Conservation (phyloP, 2,797 vertebrate species). For the Furcifer pardalis region DNA sequence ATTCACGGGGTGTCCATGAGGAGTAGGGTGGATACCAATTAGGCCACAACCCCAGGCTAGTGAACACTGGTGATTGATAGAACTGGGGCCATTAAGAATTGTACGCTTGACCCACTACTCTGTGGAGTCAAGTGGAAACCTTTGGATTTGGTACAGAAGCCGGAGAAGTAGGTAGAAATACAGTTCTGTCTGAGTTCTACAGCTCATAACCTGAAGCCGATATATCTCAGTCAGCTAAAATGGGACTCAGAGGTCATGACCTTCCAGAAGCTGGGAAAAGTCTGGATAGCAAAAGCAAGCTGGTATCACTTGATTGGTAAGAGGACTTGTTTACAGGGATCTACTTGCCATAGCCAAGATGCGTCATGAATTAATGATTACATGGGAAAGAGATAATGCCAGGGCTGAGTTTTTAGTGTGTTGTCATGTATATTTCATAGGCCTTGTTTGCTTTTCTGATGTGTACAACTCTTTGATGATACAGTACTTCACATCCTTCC, state of each 20-base stretch:
- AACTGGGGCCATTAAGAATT: background rate
- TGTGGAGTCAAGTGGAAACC: background rate
- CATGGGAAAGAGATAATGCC: constrained; percentile 46
- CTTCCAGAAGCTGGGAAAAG: constrained; percentile 10
- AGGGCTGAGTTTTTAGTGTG: constrained; percentile 39
- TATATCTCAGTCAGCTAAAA: background rate
- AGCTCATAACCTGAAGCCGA: background rate
- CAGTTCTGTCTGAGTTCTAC: background rate
- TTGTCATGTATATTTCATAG: constrained; percentile 65
- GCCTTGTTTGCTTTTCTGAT: constrained; percentile 57
- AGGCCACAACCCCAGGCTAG: background rate
- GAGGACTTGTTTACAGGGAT: constrained; percentile 3
- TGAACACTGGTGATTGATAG: background rate
- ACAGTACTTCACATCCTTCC: constrained; percentile 27
- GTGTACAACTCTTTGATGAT: constrained; percentile 55
- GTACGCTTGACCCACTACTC: background rate
- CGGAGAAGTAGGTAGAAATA: background rate
- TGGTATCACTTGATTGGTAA: constrained; percentile 8
- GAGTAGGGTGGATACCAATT: background rate
- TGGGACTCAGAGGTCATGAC: background rate
- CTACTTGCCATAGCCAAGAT: constrained; percentile 11
- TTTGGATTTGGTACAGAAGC: background rate
- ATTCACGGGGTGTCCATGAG: background rate
- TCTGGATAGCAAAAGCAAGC: background rate
- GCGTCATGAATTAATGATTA: constrained; percentile 32